Evolutionary conservation across 2,888 invertebrate genomes (phyloP), one percentile per base, ranked within the genome.

Genomic region (Branchipolynoe longqiensis): DNA sequence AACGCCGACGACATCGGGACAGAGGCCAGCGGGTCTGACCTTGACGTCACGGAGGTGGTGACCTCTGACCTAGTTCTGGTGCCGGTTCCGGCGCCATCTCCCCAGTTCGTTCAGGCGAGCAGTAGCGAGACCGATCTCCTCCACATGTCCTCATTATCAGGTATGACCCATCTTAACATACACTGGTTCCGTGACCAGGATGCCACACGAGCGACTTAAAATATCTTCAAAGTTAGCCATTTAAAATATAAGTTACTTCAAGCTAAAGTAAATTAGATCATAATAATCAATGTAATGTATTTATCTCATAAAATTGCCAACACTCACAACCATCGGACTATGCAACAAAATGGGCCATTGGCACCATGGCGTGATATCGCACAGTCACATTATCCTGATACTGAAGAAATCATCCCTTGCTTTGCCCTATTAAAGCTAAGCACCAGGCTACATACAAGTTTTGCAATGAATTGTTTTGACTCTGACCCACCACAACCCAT

Each of bases 101-200:
- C 89, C 1, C 87, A 89, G 56, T 90, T 89, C 85, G 89, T 88
- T 2, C 89, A 89, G 84, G 87, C 90, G 14, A 85, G 87, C 22
- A 86, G 86, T 41, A 88, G 86, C 54, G 89, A 85, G 62, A 41
- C 85, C 22, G 84, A 87, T 56, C 83, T 86, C 56, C 85, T 85
- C n/a, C 78, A 83, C 25, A 91, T 92, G 90, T 91, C 90, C 6
- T 91, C 91, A 38, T 88, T 91, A 28, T 90, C 91, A 87, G 91
- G 91, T 91, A 88, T 28, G 62, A 3, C 62, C 18, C 1, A 28
- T 62, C 31, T 3, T 62, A 12, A 4, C 2, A 31, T 14, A n/a
- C n/a, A n/a, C n/a, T n/a, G n/a, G n/a, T n/a, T n/a, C n/a, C n/a
- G n/a, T n/a, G 48, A 18, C 48, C 8, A 48, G 48, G 48, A 48